These are phyloP conservation scores for Pogonocichla stellata DNA, from an alignment of 2,113 vertebrate genomes.

Conservation along the genomic window DNA sequence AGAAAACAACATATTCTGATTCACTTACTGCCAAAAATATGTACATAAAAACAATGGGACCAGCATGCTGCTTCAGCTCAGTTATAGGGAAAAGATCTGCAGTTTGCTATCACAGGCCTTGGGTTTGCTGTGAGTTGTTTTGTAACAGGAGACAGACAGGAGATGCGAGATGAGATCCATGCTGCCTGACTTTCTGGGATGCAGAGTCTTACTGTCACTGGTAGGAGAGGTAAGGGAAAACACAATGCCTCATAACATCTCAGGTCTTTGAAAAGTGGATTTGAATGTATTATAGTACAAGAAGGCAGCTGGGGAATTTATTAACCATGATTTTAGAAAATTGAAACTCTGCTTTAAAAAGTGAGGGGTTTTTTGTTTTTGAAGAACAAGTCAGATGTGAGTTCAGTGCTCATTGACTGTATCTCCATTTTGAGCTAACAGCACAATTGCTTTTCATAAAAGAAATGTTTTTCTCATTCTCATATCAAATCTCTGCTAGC, in stretches of 20 bases:
- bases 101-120: neutral
- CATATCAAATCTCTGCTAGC: neutral
- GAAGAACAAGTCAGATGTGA: neutral
- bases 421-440: neutral
- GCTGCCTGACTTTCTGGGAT: neutral
- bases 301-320: constrained; percentile 30
- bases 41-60: constrained; percentile 44
- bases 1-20: constrained; percentile 45
- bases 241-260: neutral
- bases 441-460: neutral
- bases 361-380: neutral
- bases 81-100: neutral
- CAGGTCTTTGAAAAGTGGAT: neutral
- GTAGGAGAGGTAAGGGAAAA: constrained; percentile 10
- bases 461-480: neutral
- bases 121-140: neutral
- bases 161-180: neutral
- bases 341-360: neutral
- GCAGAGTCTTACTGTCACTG: neutral
- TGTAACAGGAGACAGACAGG: neutral
- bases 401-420: neutral
- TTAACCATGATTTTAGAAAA: constrained; percentile 26
- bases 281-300: neutral
- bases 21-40: constrained; percentile 42
- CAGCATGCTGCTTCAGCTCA: neutral